Conservation (phyloP, 2,888 invertebrate genomes). For the Andrena hattorfiana region DNA sequence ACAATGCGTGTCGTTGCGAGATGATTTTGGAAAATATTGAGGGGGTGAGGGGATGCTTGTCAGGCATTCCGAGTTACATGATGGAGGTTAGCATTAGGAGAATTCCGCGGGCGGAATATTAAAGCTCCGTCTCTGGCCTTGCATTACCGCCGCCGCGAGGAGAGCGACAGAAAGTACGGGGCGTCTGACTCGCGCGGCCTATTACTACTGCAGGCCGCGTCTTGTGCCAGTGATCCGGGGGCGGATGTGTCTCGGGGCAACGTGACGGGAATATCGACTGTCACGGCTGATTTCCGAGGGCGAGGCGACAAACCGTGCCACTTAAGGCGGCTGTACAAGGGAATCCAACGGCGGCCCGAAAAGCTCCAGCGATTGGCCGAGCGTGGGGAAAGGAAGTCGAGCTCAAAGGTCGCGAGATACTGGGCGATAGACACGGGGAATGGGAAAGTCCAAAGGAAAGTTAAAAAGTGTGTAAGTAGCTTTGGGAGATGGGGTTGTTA, state of each 20-base stretch:
- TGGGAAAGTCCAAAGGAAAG: too few species aligned
- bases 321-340: slow-evolving; percentile 11
- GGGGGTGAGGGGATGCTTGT: too few species aligned
- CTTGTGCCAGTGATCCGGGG: slow-evolving; percentile 35
- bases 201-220: slow-evolving; percentile 51
- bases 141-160: slow-evolving; percentile 25
- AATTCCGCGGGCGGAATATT: slow-evolving; percentile 35
- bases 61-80: too few species aligned
- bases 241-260: slow-evolving; percentile 40
- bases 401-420: too few species aligned
- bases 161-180: background rate
- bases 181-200: slow-evolving; percentile 43
- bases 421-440: too few species aligned
- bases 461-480: too few species aligned
- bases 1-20: too few species aligned
- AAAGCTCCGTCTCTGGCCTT: slow-evolving; percentile 24
- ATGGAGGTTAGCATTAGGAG: background rate
- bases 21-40: too few species aligned
- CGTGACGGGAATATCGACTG: slow-evolving; percentile 58
- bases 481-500: too few species aligned
- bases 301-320: slow-evolving; percentile 42
- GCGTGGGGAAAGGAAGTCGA: too few species aligned
- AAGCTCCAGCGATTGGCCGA: background rate
- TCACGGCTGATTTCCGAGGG: slow-evolving; percentile 15
- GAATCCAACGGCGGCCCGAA: slow-evolving; percentile 3